Evolutionary conservation across 92 coral and sea anemone genomes (phyloP).

Genomic region (Bergia sp.): DNA sequence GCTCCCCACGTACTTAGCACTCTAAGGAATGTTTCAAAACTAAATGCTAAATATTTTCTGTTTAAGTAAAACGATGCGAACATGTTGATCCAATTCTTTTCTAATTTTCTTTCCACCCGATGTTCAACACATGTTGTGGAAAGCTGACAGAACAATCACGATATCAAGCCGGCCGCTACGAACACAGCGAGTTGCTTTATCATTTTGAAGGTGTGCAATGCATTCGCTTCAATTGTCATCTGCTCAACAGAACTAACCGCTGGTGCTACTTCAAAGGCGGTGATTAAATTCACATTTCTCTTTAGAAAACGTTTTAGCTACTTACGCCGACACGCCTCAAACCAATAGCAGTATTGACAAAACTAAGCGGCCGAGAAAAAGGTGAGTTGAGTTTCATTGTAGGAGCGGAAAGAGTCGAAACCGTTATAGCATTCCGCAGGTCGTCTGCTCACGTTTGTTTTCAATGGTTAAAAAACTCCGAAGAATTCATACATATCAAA

Average conservation of each 20-base stretch:
- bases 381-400: neutral
- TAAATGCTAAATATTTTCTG: neutral
- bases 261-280: neutral
- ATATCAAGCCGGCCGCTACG: neutral
- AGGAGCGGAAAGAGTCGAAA: neutral
- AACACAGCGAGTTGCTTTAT: neutral
- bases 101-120: neutral
- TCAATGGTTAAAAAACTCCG: neutral
- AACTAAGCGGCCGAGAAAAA: conserved; percentile 1
- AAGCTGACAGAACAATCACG: neutral
- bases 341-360: neutral
- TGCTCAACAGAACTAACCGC: neutral
- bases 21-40: neutral
- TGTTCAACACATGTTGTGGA: neutral
- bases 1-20: neutral
- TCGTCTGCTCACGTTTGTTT: neutral
- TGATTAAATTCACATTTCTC: neutral
- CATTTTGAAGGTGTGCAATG: neutral
- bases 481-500: neutral
- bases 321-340: neutral
- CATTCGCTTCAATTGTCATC: neutral
- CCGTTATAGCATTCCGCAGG: neutral
- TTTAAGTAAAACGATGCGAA: neutral
- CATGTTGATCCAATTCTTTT: neutral
- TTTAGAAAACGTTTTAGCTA: neutral